Percentiles rank a stretch among this genome's conserved stretches.
Conservation (phyloP, 2,888 invertebrate genomes). For the Cryptosula pallasiana region DNA sequence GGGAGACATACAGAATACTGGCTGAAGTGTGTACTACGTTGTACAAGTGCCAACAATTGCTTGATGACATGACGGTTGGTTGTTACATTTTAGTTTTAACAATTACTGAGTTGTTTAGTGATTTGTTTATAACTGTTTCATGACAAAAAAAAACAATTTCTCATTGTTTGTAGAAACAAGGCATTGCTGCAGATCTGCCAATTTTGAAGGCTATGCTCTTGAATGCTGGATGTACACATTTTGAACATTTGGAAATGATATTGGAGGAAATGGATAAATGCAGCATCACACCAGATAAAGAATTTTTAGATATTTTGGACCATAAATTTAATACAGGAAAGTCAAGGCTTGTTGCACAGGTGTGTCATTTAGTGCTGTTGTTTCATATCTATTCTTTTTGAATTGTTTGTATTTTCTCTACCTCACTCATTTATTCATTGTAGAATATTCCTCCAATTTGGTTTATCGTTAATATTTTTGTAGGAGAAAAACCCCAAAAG, state of each 20-base stretch:
- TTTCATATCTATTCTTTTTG: neutral
- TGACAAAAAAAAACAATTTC: no score
- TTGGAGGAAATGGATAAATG: constrained; percentile 4
- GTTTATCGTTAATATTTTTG: neutral
- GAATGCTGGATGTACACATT: neutral
- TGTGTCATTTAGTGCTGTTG: neutral
- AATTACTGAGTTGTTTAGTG: no score
- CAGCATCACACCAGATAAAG: neutral
- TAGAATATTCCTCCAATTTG: no score
- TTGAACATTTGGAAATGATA: neutral
- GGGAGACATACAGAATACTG: neutral
- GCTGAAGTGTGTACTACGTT: neutral
- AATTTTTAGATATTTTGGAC: neutral
- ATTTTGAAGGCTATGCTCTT: neutral
- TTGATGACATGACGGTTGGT: neutral
- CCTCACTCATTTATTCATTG: neutral
- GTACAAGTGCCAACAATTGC: neutral
- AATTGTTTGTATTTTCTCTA: neutral
- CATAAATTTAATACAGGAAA: neutral
- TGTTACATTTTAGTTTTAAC: no score
- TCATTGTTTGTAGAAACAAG: no score
- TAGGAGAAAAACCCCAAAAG: neutral
- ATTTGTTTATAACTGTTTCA: no score
- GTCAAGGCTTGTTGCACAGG: neutral
- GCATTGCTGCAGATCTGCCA: neutral